Base-by-base conservation (phyloP, 2,888 invertebrate genomes). In the Dascillus cervinus region DNA sequence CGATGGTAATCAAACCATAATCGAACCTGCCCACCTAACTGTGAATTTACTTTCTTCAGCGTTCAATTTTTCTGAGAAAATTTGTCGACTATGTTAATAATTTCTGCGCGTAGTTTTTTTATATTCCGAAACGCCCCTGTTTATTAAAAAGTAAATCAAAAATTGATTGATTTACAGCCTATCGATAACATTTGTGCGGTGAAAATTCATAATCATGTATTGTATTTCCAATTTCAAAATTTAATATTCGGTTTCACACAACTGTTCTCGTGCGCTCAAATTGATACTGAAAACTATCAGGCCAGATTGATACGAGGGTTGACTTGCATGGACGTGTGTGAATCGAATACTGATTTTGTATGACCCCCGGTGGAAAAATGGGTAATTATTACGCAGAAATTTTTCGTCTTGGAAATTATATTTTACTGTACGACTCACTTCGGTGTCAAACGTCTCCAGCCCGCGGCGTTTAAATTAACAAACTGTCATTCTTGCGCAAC, bases 171-270 rank as follows among this genome's bases (percentile, higher is more conserved):
- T 52, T 52, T 52, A 50, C 55, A 51, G 50, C 49, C 54, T 56
- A 56, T 58, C 57, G 56, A 56, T 56, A 55, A 55, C 60, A 56
- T 52, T 58, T 55, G 49, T 34, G 50, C 42, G 53, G 54, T 46
- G 47, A n/a, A 55, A 54, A 56, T 57, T 59, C 56, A 60, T 58
- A 59, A 59, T 58, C 57, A 50, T 52, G 56, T 58, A 56, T 58
- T 56, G 54, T 54, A 50, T 45, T 52, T 48, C 54, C 50, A 47
- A 46, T 55, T n/a, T 54, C 48, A 50, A 56, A 58, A 53, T 56
- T 57, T 53, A 56, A 60, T 47, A 47, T 55, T n/a, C 50, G 46
- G 50, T 17, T 17, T 17, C 17, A 17, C 17, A 17, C 4, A n/a
- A n/a, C n/a, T n/a, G n/a, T n/a, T n/a, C n/a, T n/a, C n/a, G n/a